Conservation (phyloP, 1,140 invertebrate genomes). For the Latrodectus geometricus region DNA sequence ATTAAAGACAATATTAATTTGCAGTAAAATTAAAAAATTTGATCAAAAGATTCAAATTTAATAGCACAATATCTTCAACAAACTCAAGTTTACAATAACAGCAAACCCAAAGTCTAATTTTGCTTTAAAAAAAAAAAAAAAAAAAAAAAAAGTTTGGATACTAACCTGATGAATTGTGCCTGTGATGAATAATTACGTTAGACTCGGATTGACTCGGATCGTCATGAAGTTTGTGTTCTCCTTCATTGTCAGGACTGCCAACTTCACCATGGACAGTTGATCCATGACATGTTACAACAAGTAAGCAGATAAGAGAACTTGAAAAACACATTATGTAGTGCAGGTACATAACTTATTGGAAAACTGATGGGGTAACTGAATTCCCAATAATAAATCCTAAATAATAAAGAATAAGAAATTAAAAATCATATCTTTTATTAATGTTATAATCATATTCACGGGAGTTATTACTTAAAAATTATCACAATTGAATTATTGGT, state of each 20-base stretch:
- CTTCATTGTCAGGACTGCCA: neutral
- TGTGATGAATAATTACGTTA: neutral
- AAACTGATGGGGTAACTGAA: neutral
- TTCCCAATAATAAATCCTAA: neutral
- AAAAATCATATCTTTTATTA: too few species aligned
- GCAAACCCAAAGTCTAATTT: too few species aligned
- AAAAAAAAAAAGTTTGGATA: neutral
- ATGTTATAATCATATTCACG: too few species aligned
- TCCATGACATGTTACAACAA: slow-evolving; percentile 40
- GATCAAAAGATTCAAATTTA: too few species aligned
- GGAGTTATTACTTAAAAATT: too few species aligned
- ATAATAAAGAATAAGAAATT: too few species aligned
- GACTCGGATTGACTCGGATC: neutral
- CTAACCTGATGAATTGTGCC: neutral
- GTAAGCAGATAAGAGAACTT: slow-evolving; percentile 41
- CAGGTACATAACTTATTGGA: slow-evolving; percentile 5
- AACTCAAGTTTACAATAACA: too few species aligned
- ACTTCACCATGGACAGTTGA: neutral
- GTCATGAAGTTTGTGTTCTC: neutral
- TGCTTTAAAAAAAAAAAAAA: too few species aligned
- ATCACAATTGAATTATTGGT: too few species aligned
- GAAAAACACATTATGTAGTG: slow-evolving; percentile 43
- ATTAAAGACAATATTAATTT: too few species aligned
- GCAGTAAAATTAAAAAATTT: too few species aligned
- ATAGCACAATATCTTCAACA: too few species aligned